A percentile compares a stretch with the other conserved stretches of the same genome.
phyloP scores from a whole-genome alignment of 1,140 invertebrate species.

The Leptopilina clavipes region DNA sequence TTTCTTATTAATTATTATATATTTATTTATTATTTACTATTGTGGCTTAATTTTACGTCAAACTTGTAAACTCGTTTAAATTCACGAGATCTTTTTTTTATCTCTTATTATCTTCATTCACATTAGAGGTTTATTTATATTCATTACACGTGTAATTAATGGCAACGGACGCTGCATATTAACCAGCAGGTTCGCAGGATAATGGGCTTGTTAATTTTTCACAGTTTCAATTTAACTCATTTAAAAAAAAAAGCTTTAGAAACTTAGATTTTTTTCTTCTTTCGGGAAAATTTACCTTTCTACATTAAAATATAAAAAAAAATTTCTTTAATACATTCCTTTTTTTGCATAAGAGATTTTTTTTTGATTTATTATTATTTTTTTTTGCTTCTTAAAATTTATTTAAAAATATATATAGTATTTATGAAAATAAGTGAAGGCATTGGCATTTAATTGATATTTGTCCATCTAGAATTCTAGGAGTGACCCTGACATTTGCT shows the following conservation, averaged over 20 bases:
- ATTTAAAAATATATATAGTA: not conserved
- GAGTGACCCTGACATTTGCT: slow-evolving; percentile 69
- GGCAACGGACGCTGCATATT: not conserved
- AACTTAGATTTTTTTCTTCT: no score
- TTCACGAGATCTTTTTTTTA: slow-evolving; percentile 1
- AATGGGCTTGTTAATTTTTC: slow-evolving; percentile 1
- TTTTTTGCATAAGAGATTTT: no score
- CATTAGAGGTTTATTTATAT: slow-evolving; percentile 3
- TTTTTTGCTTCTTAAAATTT: not conserved
- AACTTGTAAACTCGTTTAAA: not conserved
- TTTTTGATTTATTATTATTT: not conserved
- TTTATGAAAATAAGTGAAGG: slow-evolving; percentile 38
- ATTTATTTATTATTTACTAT: no score
- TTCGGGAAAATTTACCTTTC: no score
- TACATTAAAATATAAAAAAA: no score
- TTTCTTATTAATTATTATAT: no score
- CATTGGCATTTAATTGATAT: slow-evolving; percentile 66
- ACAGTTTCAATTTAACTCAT: not conserved
- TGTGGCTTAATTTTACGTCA: not conserved
- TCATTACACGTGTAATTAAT: slow-evolving; percentile 14
- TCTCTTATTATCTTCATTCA: slow-evolving; percentile 21
- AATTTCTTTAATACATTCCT: no score
- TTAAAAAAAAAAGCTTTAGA: no score
- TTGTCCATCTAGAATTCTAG: slow-evolving; percentile 55
- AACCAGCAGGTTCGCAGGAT: not conserved